These are phyloP conservation scores for Dromiciops gliroides DNA, from an alignment of 2,113 vertebrate genomes.

Conservation along the genomic window DNA sequence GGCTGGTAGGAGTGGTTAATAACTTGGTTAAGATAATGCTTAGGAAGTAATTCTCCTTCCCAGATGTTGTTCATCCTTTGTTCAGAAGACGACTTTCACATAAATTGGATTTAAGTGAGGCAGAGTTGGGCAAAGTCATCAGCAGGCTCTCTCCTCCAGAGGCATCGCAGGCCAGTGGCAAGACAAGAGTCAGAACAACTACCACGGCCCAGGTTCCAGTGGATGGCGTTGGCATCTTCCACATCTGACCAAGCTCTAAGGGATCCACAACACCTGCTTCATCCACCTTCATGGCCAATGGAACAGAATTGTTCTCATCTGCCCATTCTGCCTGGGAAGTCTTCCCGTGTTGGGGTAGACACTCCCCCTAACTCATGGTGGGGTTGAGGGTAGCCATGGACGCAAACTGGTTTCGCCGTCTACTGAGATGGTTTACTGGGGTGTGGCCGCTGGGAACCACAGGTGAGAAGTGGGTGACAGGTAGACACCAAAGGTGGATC, in stretches of 20 bases:
- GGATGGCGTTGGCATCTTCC: not conserved
- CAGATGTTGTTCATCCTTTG: not conserved
- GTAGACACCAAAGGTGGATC: not conserved
- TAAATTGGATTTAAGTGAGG: conserved; percentile 30
- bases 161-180: too few species aligned
- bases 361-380: too few species aligned
- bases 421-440: not conserved
- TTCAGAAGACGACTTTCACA: not conserved
- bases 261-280: not conserved
- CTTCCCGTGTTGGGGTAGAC: not conserved
- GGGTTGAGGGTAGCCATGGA: not conserved
- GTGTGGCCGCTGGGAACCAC: too few species aligned
- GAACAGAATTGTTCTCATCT: not conserved
- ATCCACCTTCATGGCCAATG: not conserved
- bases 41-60: conserved; percentile 39
- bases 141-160: too few species aligned
- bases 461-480: not conserved
- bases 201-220: not conserved
- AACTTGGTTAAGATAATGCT: conserved; percentile 44
- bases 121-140: not conserved
- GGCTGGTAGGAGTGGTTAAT: not conserved
- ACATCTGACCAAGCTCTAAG: not conserved
- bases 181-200: not conserved
- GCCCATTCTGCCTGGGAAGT: not conserved
- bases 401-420: not conserved